Conservation (phyloP, 2,797 vertebrate genomes). For the Chelonia mydas region DNA sequence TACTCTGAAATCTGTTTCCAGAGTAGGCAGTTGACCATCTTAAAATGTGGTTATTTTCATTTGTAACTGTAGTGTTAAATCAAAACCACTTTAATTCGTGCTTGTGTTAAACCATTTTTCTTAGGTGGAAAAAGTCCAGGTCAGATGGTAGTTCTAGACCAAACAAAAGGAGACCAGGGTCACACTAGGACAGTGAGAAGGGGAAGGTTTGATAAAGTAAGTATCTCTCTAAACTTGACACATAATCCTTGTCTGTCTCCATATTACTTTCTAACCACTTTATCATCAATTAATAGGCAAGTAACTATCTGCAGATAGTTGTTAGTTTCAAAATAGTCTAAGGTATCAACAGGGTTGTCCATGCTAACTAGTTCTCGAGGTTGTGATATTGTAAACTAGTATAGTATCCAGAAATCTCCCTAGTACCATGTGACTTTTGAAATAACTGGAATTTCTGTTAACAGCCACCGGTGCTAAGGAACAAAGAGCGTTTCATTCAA, state of each 20-base stretch:
- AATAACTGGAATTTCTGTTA: slow-evolving; percentile 72
- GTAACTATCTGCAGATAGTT: not conserved
- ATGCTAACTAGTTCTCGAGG: slow-evolving; percentile 45
- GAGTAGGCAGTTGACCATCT: not conserved
- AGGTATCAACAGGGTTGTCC: slow-evolving; percentile 34
- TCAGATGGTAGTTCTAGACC: slow-evolving; percentile 86
- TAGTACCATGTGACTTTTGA: slow-evolving; percentile 63
- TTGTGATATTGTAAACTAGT: not conserved
- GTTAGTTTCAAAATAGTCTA: slow-evolving; percentile 4
- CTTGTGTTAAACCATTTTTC: slow-evolving; percentile 25
- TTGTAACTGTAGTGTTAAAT: not conserved
- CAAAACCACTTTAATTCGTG: not conserved
- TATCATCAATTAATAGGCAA: not conserved
- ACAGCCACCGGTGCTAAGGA: slow-evolving; percentile 89
- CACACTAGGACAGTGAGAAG: slow-evolving; percentile 89
- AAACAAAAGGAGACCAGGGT: slow-evolving; percentile 86
- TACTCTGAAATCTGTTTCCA: not conserved
- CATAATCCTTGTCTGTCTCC: slow-evolving; percentile 15
- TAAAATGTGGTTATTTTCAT: not conserved
- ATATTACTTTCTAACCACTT: not conserved
- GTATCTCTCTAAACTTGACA: slow-evolving; percentile 41
- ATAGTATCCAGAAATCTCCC: slow-evolving; percentile 55
- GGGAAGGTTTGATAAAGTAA: slow-evolving; percentile 93
- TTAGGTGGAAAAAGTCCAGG: slow-evolving; percentile 91
- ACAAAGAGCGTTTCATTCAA: slow-evolving; percentile 85